Evolutionary conservation across 2,797 vertebrate genomes (phyloP), one percentile per base, ranked within the genome.

Genomic region (Eulemur albifrons): DNA sequence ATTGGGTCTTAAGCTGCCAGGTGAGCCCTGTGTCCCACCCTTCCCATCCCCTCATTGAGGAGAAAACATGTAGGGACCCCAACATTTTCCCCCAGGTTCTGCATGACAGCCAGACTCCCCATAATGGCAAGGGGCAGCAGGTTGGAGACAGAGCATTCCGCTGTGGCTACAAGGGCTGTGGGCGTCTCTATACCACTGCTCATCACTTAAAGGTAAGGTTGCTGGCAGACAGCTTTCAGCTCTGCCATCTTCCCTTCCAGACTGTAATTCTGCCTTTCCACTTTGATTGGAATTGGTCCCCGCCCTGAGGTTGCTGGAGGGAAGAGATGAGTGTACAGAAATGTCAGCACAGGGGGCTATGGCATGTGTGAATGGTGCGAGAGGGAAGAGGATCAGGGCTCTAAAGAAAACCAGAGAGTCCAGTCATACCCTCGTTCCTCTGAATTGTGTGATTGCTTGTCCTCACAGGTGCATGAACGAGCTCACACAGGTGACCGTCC

Each of bases 141-240:
- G 97, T 67, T 0, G 95, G 97, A 88, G 98, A 98, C 70, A 99
- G 98, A 97, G 98, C 98, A 50, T 99, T 99, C 95, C 98, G 97
- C 52, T 99, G 99, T 25, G 99, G 98, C 27, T 98, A 98, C 94
- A 96, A 98, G 91, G 99, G 98, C 93, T 99, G 99, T 70, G 98
- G 99, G 21, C 98, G 99, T 59, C 98, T 99, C 69, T 99, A 99
- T 52, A 99, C 98, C 80, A 99, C 99, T 0, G 98, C 99, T 32
- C 99, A 99, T 86, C 99, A 99, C 63, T 98, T 99, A 63, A 99
- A 99, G 98, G 99, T 99, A 98, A 97, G 83, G 27, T 57, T n/a
- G 17, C 43, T n/a, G 12, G 14, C 5, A 30, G 27, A 45, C 17
- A 75, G 52, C 43, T 65, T 32, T 75, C 2, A 32, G 48, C n/a